Conservation (phyloP, 2,113 vertebrate genomes). For the Leucosticte australis region DNA sequence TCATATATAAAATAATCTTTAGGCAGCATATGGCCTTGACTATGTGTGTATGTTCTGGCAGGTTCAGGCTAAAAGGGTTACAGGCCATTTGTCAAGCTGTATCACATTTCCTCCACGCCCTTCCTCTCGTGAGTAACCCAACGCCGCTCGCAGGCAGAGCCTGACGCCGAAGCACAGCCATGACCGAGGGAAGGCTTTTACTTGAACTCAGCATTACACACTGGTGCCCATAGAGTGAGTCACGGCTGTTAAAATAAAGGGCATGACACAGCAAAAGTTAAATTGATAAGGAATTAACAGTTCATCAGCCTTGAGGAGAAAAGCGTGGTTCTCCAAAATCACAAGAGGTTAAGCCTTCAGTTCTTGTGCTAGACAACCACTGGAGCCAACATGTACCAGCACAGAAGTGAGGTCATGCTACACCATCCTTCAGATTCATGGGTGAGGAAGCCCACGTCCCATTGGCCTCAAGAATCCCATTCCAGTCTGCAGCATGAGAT, state of each 20-base stretch:
- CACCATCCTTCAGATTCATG: neutral
- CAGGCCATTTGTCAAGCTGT: slow-evolving; percentile 64
- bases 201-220: neutral
- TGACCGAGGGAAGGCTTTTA: neutral
- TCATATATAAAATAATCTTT: slow-evolving; percentile 45
- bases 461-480: accelerated
- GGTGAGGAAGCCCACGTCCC: neutral
- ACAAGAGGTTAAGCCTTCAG: neutral
- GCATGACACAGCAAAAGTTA: slow-evolving; percentile 18
- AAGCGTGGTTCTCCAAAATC: neutral
- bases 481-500: neutral
- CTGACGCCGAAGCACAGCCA: neutral
- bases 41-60: slow-evolving; percentile 19
- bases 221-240: neutral
- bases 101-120: slow-evolving; percentile 73
- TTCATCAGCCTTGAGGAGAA: neutral
- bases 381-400: accelerated
- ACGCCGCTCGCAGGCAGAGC: neutral
- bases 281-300: neutral
- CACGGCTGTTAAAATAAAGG: neutral
- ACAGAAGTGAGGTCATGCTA: neutral
- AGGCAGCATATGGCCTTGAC: slow-evolving; percentile 55
- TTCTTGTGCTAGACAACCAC: neutral
- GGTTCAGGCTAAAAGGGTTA: slow-evolving; percentile 53
- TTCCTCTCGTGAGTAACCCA: slow-evolving; percentile 64